Evolutionary conservation across 2,888 invertebrate genomes (phyloP).

Genomic region (Sesia bembeciformis): DNA sequence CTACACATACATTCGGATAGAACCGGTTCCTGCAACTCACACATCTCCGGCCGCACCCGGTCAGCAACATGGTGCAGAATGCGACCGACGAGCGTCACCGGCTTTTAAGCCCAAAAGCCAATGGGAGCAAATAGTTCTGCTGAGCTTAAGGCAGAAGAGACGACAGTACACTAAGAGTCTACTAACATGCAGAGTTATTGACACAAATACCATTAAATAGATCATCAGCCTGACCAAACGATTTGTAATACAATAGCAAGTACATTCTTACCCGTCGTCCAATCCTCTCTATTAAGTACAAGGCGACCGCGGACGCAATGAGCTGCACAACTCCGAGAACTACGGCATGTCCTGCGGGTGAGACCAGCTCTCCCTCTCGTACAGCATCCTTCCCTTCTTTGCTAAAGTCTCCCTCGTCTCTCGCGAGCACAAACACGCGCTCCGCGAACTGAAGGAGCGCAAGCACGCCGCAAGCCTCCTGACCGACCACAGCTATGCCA

Average conservation of each 20-base stretch:
- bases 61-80: no score
- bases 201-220: no score
- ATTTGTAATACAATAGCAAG: no score
- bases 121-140: no score
- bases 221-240: no score
- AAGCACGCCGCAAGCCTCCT: slow-evolving; percentile 48
- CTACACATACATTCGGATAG: background rate
- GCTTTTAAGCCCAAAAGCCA: no score
- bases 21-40: no score
- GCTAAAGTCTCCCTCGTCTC: slow-evolving; percentile 8
- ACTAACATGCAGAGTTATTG: no score
- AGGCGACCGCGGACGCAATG: slow-evolving; percentile 27
- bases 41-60: no score
- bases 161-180: no score
- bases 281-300: slow-evolving; percentile 42
- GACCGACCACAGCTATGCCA: slow-evolving; percentile 38
- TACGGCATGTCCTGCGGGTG: slow-evolving; percentile 33
- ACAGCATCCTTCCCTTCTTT: background rate
- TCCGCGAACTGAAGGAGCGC: slow-evolving; percentile 54
- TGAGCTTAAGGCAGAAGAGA: no score
- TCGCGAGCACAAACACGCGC: slow-evolving; percentile 39
- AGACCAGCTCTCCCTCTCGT: slow-evolving; percentile 7
- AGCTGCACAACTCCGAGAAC: slow-evolving; percentile 39
- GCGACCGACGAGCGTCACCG: no score
- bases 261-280: slow-evolving; percentile 34